Evolutionary conservation across 2,113 vertebrate species (phyloP), one percentile per base, ranked within the genome.

Genomic region (Clinocottus analis): DNA sequence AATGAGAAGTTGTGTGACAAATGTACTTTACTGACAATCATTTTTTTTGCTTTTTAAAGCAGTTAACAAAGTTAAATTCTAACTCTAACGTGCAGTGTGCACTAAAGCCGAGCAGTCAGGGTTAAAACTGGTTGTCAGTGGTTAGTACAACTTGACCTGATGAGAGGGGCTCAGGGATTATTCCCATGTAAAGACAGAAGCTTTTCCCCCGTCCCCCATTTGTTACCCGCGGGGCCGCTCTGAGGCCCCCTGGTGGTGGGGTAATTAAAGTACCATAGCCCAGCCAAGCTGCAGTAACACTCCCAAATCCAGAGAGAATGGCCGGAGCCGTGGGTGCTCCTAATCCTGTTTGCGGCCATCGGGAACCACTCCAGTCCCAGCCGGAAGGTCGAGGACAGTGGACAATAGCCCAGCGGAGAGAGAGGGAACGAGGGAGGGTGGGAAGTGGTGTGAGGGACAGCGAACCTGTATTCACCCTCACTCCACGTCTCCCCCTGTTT

Each of bases 261-360:
- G 93, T 94, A 95, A 96, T 96, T 95, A 95, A 95, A 94, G 90
- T 82, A 85, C 90, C 87, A 87, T 90, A 85, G 93, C 82, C 31
- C 89, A 90, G 90, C 86, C 92, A 87, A 91, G 91, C 92, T 85
- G 88, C 90, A 90, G 93, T 91, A 90, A 94, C 92, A 77, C 86
- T 90, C 91, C 83, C 89, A 93, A 93, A 93, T 90, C 91, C 91
- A 77, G 68, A 90, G 87, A 90, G 90, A 94, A 94, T 91, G 89
- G 85, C 65, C 56, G 3, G 73, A 94, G 85, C 94, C 75, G 45
- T 88, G 89, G 95, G 94, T 82, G 91, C 83, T 83, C 85, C 80
- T 95, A 96, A 95, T 96, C 95, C 92, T 93, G 92, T 94, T 94
- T 95, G 93, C 33, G 83, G 80, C 91, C 88, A 89, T 94, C 87